phyloP scores from a whole-genome alignment of 2,888 invertebrate genomes.

The Thumatha senex region DNA sequence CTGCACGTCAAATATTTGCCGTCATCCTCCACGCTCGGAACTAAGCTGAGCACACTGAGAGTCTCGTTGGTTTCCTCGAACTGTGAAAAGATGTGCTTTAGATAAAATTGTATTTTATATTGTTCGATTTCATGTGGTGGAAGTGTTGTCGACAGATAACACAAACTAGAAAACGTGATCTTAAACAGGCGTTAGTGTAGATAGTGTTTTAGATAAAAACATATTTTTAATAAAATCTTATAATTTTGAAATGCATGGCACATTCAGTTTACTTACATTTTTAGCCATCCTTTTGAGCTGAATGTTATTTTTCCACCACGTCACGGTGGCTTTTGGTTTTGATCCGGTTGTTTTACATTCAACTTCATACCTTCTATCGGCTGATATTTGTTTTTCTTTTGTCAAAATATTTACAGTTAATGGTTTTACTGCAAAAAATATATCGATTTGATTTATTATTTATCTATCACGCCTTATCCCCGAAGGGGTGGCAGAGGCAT shows the following conservation, averaged over 20 bases:
- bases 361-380: slow-evolving; percentile 93
- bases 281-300: slow-evolving; percentile 91
- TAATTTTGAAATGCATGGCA: too few species aligned
- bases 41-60: slow-evolving; percentile 91
- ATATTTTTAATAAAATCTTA: too few species aligned
- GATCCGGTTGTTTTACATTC: slow-evolving; percentile 95
- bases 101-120: slow-evolving; percentile 35
- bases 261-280: slow-evolving; percentile 93
- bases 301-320: slow-evolving; percentile 95
- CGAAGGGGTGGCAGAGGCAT: too few species aligned
- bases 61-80: slow-evolving; percentile 93
- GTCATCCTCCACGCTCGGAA: slow-evolving; percentile 93
- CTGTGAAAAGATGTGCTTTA: slow-evolving; percentile 73
- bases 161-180: too few species aligned
- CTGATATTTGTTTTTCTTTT: slow-evolving; percentile 92
- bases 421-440: slow-evolving; percentile 90
- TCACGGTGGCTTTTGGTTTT: slow-evolving; percentile 92
- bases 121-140: slow-evolving; percentile 26
- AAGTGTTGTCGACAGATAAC: slow-evolving; percentile 10
- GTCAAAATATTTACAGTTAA: slow-evolving; percentile 92
- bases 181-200: too few species aligned
- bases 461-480: too few species aligned
- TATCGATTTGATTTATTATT: too few species aligned
- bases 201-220: too few species aligned
- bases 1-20: slow-evolving; percentile 95